Percentiles rank a stretch among this genome's conserved stretches.
These are phyloP conservation scores for Scyliorhinus canicula DNA, from an alignment of 2,797 vertebrate genomes.

Conservation along the genomic window DNA sequence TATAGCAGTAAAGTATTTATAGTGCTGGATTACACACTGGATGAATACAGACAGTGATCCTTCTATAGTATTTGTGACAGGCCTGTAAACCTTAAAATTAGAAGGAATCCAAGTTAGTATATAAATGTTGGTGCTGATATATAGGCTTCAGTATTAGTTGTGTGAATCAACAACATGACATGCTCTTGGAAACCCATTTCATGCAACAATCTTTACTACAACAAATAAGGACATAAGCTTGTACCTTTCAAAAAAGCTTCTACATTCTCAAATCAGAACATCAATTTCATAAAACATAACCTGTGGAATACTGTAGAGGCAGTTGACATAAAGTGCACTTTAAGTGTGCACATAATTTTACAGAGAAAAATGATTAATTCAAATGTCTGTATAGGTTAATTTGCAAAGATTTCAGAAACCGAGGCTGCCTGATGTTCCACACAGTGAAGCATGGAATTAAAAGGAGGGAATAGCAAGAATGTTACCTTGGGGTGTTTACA, in stretches of 20 bases:
- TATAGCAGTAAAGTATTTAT: background rate
- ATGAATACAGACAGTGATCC: background rate
- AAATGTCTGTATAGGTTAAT: background rate
- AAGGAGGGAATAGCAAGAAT: background rate
- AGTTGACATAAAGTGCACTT: background rate
- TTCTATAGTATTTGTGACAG: background rate
- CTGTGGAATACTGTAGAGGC: background rate
- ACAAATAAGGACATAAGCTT: background rate
- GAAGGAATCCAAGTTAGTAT: background rate
- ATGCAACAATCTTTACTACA: background rate
- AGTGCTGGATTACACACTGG: background rate
- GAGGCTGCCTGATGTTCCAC: background rate
- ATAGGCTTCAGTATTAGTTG: background rate
- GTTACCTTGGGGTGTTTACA: background rate
- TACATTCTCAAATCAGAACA: background rate
- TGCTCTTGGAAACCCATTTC: background rate
- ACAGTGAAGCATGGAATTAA: background rate
- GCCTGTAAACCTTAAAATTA: background rate
- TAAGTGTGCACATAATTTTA: too few species aligned
- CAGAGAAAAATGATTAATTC: background rate
- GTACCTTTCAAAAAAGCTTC: background rate
- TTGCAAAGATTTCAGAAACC: background rate
- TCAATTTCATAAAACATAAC: slow-evolving; percentile 17
- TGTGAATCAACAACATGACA: background rate
- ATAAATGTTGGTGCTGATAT: background rate